Conservation (phyloP, 2,797 vertebrate genomes). For the Catostomus latipinnis region DNA sequence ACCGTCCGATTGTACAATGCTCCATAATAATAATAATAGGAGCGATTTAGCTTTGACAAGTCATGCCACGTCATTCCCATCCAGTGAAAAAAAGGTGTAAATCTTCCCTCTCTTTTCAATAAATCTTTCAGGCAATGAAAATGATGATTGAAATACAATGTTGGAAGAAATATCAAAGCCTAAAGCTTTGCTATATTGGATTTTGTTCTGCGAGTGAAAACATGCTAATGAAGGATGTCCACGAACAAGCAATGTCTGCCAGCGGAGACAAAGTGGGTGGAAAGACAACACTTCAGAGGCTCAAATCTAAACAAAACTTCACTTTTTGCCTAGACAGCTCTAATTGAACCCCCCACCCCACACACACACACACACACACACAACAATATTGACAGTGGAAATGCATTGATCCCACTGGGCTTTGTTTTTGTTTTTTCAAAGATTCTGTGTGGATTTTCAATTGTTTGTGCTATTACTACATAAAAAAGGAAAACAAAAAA, state of each 20-base stretch:
- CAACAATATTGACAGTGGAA: conserved; percentile 30
- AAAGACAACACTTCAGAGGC: conserved; percentile 54
- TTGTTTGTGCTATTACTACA: conserved; percentile 31
- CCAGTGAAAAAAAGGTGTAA: background rate
- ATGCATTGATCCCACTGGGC: conserved; percentile 28
- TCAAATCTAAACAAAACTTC: conserved; percentile 46
- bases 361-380: conserved; percentile 43
- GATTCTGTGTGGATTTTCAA: conserved; percentile 15
- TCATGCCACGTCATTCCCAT: background rate
- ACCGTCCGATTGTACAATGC: too few relatives aligned
- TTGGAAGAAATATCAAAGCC: conserved; percentile 69
- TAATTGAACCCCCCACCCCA: conserved; percentile 29
- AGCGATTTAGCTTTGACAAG: background rate
- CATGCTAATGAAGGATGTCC: conserved; percentile 66
- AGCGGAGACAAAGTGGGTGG: conserved; percentile 52
- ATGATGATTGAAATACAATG: conserved; percentile 40
- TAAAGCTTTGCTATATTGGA: conserved; percentile 63
- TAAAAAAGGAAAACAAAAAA: conserved; percentile 32
- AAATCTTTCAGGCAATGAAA: conserved; percentile 62
- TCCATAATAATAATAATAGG: background rate
- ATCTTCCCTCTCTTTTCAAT: conserved; percentile 23
- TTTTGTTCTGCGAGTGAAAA: conserved; percentile 64
- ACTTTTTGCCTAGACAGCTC: conserved; percentile 46
- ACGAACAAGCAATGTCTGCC: conserved; percentile 57
- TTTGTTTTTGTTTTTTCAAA: conserved; percentile 43